phyloP scores from a whole-genome alignment of 2,113 vertebrate genomes.

The Phasianus colchicus region DNA sequence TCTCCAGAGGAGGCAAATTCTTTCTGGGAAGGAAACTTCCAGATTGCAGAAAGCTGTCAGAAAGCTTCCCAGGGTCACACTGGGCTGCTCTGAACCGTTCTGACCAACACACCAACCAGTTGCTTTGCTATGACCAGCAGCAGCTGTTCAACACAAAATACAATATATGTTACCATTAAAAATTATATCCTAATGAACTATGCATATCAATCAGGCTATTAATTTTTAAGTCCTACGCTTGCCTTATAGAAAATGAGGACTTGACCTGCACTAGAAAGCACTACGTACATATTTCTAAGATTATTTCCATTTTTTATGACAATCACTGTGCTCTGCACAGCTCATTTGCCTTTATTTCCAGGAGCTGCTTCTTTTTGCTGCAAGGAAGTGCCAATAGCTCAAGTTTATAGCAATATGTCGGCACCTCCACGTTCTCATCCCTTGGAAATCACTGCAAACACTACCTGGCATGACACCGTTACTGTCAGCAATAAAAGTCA shows the following conservation, averaged over 20 bases:
- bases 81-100: background rate
- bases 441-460: background rate
- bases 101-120: constrained; percentile 19
- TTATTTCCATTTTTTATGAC: constrained; percentile 1
- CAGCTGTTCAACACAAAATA: background rate
- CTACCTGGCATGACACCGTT: background rate
- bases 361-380: background rate
- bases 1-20: background rate
- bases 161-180: constrained; percentile 53
- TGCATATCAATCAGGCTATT: constrained; percentile 46
- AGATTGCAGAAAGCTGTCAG: background rate
- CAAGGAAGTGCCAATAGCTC: background rate
- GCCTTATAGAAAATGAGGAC: background rate
- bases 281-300: background rate
- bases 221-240: constrained; percentile 45
- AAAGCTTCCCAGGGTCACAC: background rate
- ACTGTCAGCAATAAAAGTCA: background rate
- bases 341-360: constrained; percentile 58
- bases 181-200: constrained; percentile 64
- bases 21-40: background rate
- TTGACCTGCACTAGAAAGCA: background rate
- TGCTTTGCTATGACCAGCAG: constrained; percentile 20
- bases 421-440: constrained; percentile 1
- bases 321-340: background rate
- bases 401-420: background rate